phyloP scores from a whole-genome alignment of 2,797 vertebrate species.

The Dallia pectoralis region DNA sequence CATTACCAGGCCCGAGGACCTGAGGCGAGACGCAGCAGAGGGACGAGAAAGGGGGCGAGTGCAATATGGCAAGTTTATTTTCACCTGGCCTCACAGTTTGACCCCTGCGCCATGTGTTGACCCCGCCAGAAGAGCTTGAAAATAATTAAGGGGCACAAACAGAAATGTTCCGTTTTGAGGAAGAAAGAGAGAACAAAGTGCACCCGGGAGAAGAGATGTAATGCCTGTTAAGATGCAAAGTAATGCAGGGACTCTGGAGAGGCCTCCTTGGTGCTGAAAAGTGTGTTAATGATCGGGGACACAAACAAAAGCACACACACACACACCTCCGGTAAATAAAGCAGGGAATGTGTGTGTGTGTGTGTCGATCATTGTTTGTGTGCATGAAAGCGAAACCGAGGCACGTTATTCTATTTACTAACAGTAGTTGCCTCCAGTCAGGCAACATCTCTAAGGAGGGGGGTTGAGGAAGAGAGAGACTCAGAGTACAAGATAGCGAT shows the following conservation, averaged over 20 bases:
- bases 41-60: conserved; percentile 65
- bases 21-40: conserved; percentile 60
- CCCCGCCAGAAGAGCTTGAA: conserved; percentile 74
- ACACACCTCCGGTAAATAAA: background rate
- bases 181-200: conserved; percentile 19
- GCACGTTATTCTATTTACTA: conserved; percentile 25
- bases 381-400: background rate
- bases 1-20: conserved; percentile 70
- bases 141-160: conserved; percentile 78
- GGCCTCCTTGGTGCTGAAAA: conserved; percentile 2
- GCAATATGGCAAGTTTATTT: conserved; percentile 81
- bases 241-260: background rate
- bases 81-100: conserved; percentile 83
- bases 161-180: conserved; percentile 44
- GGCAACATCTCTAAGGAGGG: conserved; percentile 1
- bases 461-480: background rate
- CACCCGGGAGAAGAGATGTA: conserved; percentile 26
- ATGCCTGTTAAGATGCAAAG: conserved; percentile 10
- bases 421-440: conserved; percentile 6
- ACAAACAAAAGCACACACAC: background rate
- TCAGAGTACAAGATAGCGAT: background rate
- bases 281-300: background rate
- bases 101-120: conserved; percentile 74
- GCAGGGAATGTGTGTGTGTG: background rate
- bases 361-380: background rate